phyloP scores from a whole-genome alignment of 2,888 invertebrate genomes.

The Andrena bucephala region DNA sequence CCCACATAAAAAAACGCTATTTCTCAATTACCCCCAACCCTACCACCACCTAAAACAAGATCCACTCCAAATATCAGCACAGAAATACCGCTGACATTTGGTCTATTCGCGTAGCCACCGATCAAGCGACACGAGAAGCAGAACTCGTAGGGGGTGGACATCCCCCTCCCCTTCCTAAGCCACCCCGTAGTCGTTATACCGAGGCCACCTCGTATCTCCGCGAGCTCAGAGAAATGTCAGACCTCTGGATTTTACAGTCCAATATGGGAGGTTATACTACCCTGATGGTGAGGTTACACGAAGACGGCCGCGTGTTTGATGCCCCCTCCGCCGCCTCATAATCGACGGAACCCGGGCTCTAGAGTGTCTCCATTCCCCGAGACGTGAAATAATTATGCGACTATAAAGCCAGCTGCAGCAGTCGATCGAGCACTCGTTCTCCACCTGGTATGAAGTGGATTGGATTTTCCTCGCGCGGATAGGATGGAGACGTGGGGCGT shows the following conservation, averaged over 20 bases:
- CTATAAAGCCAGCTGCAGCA: constrained; percentile 17
- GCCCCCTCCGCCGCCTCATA: background rate
- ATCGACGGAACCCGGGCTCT: background rate
- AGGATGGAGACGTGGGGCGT: too few relatives aligned
- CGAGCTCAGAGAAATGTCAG: background rate
- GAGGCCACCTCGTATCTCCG: background rate
- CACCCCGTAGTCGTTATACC: too few relatives aligned
- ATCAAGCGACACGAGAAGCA: background rate
- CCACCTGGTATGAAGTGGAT: too few relatives aligned
- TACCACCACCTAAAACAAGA: too few relatives aligned
- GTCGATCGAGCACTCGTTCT: too few relatives aligned
- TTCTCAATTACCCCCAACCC: too few relatives aligned
- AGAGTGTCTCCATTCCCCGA: background rate
- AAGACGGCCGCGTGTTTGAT: background rate
- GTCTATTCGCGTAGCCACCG: background rate
- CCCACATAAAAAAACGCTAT: too few relatives aligned
- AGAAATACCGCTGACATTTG: constrained; percentile 13
- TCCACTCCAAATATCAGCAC: too few relatives aligned
- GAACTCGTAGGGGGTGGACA: too few relatives aligned
- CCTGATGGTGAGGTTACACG: background rate
- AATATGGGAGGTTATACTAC: background rate
- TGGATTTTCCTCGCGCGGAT: too few relatives aligned
- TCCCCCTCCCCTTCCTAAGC: too few relatives aligned
- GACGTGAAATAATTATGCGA: constrained; percentile 32
- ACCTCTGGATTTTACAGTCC: background rate